Evolutionary conservation across 2,113 vertebrate species (phyloP).

Genomic region (Pyxicephalus adspersus): DNA sequence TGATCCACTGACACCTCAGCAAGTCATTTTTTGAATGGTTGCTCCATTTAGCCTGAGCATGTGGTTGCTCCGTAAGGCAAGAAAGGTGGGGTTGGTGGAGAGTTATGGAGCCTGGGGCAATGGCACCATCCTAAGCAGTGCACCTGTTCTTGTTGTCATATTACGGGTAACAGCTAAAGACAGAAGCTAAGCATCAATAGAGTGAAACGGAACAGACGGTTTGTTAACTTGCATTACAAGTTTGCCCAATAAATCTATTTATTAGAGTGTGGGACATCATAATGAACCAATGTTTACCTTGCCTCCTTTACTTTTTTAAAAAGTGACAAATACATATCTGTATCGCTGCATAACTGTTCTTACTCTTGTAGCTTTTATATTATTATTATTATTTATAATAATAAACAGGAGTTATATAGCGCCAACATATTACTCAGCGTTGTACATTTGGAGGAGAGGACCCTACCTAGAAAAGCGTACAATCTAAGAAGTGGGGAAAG

Average conservation of each 20-base stretch:
- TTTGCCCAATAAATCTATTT: neutral
- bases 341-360: no score
- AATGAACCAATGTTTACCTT: no score
- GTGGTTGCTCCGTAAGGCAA: slow-evolving; percentile 66
- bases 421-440: no score
- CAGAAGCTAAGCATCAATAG: slow-evolving; percentile 28
- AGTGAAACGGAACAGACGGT: slow-evolving; percentile 44
- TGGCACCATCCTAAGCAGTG: slow-evolving; percentile 46
- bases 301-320: no score
- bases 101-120: slow-evolving; percentile 40
- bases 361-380: no score
- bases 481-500: no score
- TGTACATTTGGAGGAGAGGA: no score
- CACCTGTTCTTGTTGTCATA: slow-evolving; percentile 72
- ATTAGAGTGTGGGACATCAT: no score
- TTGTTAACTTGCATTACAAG: slow-evolving; percentile 29
- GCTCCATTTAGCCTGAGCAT: slow-evolving; percentile 75
- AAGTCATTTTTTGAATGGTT: slow-evolving; percentile 77
- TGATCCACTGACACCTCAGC: slow-evolving; percentile 67
- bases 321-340: no score
- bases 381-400: no score
- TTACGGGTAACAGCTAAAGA: slow-evolving; percentile 46
- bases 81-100: slow-evolving; percentile 74
- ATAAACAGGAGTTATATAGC: no score
- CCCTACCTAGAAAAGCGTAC: no score